Conservation (phyloP, 2,113 vertebrate species). For the Tychaedon coryphoeus region DNA sequence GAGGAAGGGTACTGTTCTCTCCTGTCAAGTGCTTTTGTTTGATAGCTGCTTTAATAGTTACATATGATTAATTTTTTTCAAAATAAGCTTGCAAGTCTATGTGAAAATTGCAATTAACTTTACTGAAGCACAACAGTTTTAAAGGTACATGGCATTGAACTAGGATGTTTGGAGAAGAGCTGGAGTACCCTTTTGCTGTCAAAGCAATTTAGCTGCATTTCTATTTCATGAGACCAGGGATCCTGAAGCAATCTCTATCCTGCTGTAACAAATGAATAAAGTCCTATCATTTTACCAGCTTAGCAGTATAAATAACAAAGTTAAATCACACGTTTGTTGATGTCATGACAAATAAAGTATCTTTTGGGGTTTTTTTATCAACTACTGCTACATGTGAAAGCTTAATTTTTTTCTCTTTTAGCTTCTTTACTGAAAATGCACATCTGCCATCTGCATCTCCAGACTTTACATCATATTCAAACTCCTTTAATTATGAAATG, state of each 20-base stretch:
- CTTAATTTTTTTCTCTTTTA: not conserved
- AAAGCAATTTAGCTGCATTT: not conserved
- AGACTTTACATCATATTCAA: not conserved
- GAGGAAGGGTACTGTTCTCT: not conserved
- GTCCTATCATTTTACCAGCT: not conserved
- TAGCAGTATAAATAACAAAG: not conserved
- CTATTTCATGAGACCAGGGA: not conserved
- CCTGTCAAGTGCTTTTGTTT: not conserved
- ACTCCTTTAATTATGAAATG: not conserved
- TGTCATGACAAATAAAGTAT: not conserved
- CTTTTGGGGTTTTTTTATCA: not conserved
- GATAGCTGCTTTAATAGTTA: not conserved
- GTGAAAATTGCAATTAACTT: not conserved
- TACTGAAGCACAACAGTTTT: not conserved
- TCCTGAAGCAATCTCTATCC: not conserved
- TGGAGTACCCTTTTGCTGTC: not conserved
- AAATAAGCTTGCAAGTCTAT: not conserved
- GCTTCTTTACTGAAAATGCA: not conserved
- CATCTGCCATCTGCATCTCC: not conserved
- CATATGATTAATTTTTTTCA: not conserved
- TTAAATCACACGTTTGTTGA: not conserved
- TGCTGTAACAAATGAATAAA: not conserved
- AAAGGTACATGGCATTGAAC: not conserved
- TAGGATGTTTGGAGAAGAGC: not conserved
- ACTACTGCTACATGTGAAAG: not conserved